phyloP scores from a whole-genome alignment of 2,888 invertebrate species.

The Parnassius glacialis region DNA sequence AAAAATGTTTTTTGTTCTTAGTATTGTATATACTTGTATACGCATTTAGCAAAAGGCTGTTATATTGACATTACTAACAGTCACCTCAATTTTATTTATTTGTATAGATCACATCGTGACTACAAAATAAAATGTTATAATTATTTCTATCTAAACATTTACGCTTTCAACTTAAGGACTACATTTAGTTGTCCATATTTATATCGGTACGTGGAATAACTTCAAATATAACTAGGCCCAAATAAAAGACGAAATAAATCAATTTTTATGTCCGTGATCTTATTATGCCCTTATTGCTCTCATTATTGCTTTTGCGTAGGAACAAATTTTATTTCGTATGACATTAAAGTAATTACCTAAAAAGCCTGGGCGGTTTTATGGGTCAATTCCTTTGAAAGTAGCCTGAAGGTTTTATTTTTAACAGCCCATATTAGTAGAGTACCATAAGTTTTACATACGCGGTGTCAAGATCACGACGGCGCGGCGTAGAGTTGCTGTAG shows the following conservation, averaged over 20 bases:
- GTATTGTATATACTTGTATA: too few species aligned
- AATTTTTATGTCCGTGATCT: slow-evolving; percentile 20
- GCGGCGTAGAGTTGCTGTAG: slow-evolving; percentile 45
- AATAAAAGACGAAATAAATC: slow-evolving; percentile 15
- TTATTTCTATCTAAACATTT: neutral
- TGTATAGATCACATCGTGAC: too few species aligned
- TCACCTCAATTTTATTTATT: too few species aligned
- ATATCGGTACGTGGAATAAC: neutral
- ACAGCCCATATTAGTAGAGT: slow-evolving; percentile 48
- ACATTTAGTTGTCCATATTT: slow-evolving; percentile 6
- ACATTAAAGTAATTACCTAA: slow-evolving; percentile 20
- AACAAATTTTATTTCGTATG: slow-evolving; percentile 15
- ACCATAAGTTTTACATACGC: slow-evolving; percentile 66
- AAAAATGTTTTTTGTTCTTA: too few species aligned
- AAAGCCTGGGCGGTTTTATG: slow-evolving; percentile 22
- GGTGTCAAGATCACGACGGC: slow-evolving; percentile 78
- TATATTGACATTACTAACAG: too few species aligned
- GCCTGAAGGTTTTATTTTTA: slow-evolving; percentile 20
- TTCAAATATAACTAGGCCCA: neutral
- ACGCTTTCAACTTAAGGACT: slow-evolving; percentile 6
- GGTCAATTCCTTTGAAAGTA: slow-evolving; percentile 20
- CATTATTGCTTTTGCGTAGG: slow-evolving; percentile 17
- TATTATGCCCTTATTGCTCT: slow-evolving; percentile 20
- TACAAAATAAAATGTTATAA: too few species aligned
- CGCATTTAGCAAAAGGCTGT: too few species aligned